These are phyloP conservation scores for Eubucco bourcierii DNA, from an alignment of 2,113 vertebrate species.

Conservation along the genomic window DNA sequence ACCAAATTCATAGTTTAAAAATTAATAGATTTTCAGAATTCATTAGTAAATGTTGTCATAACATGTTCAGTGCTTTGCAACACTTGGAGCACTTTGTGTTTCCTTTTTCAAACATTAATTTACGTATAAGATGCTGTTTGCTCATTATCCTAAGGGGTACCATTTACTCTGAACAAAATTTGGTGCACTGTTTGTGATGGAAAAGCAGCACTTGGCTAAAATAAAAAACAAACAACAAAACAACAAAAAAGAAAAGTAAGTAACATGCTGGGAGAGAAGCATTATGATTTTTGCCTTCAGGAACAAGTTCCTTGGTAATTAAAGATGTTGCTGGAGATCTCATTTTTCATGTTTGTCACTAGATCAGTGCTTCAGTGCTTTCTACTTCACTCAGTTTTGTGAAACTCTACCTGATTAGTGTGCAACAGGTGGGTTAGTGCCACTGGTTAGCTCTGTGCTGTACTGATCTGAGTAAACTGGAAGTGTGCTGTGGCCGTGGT, in stretches of 20 bases:
- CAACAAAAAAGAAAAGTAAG: background rate
- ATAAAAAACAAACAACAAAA: background rate
- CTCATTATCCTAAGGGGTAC: background rate
- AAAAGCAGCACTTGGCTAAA: background rate
- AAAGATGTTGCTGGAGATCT: background rate
- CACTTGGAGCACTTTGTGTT: background rate
- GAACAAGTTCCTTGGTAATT: background rate
- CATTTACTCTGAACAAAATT: background rate
- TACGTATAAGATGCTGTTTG: background rate
- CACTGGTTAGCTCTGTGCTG: background rate
- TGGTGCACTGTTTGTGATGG: background rate
- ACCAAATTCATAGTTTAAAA: background rate
- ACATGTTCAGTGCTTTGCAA: background rate
- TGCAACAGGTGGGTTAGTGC: background rate
- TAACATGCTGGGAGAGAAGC: background rate
- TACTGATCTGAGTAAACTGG: background rate
- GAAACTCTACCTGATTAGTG: background rate
- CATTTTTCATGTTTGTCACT: background rate
- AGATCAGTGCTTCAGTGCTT: background rate
- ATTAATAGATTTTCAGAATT: background rate
- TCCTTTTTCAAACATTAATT: background rate
- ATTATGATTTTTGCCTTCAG: background rate
- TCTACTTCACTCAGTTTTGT: background rate
- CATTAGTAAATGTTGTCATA: background rate
- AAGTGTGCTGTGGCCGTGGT: background rate